Evolutionary conservation across 2,888 invertebrate species (phyloP).

Genomic region (Apotomis betuletana): DNA sequence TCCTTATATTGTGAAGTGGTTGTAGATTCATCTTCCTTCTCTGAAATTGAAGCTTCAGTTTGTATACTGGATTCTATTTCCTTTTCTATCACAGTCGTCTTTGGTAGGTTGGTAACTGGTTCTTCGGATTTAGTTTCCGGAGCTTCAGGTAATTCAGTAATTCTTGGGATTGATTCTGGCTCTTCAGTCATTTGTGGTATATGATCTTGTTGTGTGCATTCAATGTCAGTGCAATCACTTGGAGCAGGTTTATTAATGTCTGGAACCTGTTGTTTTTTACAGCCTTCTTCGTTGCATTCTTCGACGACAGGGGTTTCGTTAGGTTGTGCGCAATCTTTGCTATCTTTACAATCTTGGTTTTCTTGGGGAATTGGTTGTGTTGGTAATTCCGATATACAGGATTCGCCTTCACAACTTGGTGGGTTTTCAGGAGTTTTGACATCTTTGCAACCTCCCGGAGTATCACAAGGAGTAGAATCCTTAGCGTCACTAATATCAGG

Average conservation of each 20-base stretch:
- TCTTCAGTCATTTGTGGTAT: conserved; percentile 16
- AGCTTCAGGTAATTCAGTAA: conserved; percentile 12
- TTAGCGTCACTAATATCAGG: conserved; percentile 44
- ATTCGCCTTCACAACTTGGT: conserved; percentile 48
- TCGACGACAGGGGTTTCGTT: conserved; percentile 45
- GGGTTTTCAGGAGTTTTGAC: conserved; percentile 42
- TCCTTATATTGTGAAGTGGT: conserved; percentile 12
- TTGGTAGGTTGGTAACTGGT: conserved; percentile 11
- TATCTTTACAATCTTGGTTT: conserved; percentile 49
- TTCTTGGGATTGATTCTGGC: conserved; percentile 14
- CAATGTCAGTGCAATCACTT: conserved; percentile 53
- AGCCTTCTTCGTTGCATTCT: conserved; percentile 61
- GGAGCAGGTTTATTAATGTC: conserved; percentile 49
- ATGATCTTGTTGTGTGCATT: conserved; percentile 51
- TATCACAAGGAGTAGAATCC: conserved; percentile 46
- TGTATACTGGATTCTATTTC: conserved; percentile 7
- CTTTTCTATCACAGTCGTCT: conserved; percentile 9
- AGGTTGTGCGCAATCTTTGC: conserved; percentile 49
- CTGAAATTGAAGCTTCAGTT: conserved; percentile 17
- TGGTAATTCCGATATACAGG: conserved; percentile 40
- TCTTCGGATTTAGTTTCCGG: conserved; percentile 26
- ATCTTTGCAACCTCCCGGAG: conserved; percentile 47
- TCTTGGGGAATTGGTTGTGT: neutral
- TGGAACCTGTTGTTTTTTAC: conserved; percentile 59
- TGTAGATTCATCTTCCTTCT: conserved; percentile 4